Base-by-base conservation (phyloP, 2,888 invertebrate species). In the Leptinotarsa juncta region DNA sequence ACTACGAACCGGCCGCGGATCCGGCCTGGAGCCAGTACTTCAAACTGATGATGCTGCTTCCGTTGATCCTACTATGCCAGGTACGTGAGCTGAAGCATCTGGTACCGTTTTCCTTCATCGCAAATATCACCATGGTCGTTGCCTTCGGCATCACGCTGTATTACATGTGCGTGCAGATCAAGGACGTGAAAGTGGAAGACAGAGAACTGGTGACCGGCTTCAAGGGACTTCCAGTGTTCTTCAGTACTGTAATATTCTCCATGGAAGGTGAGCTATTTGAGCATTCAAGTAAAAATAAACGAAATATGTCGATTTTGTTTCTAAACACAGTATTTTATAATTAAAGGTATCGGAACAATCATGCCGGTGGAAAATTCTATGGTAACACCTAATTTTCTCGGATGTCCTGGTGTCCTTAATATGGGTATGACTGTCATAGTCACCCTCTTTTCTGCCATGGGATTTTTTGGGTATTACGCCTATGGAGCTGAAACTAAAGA, bases 281-380 rank as follows among this genome's bases (percentile, higher is more conserved):
- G 10, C 42, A 3, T 42, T 42, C 10, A 10, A 10, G 10, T 42
- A 3, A 42, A 42, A 42, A 42, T 42, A 42, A 42, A 12, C 42
- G 42, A 42, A 42, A 10, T 42, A 42, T 65, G 10, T 42, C 42
- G 18, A 32, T 2, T 65, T 15, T 23, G 15, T 65, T 23, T 32
- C 14, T 65, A 16, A 65, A 49, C 14, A n/a, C n/a, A n/a, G 16
- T 67, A 51, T 67, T 53, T n/a, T 67, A n/a, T 5, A 4, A 26
- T 53, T n/a, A 3, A 26, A 76, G 76, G 82, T 66, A 98, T 99
- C 80, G 96, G 96, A 65, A 95, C 94, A 67, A 95, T 98, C 14
- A 93, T 98, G 91, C 98, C 98, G 0, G 93, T 98, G n/a, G 97
- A 98, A 87, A 97, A 97, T 86, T 94, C 94, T 66, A 97, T 98